A percentile compares a stretch with the other conserved stretches of the same genome.
These are phyloP conservation scores for Petrocephalus schoutedeni DNA, from an alignment of 2,797 vertebrate species.

Conservation along the genomic window DNA sequence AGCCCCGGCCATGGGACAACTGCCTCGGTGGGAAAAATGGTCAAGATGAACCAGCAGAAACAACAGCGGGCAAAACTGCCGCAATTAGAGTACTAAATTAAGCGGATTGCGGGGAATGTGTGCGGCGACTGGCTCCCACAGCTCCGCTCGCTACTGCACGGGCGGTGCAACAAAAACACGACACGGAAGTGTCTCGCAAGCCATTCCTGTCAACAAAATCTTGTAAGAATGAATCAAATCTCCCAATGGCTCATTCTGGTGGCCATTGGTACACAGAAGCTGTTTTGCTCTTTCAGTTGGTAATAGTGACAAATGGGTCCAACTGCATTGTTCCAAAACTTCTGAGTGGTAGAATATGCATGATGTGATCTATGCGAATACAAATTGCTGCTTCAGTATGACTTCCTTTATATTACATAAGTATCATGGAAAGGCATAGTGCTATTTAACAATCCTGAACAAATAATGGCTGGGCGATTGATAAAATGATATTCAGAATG, in stretches of 20 bases:
- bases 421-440: background rate
- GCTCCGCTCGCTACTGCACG: constrained; percentile 9
- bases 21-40: constrained; percentile 33
- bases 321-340: background rate
- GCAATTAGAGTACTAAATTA: constrained; percentile 47
- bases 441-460: background rate
- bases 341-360: background rate
- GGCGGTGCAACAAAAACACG: background rate
- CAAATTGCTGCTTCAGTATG: background rate
- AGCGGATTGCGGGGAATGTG: constrained; percentile 24
- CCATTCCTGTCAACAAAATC: background rate
- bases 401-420: background rate
- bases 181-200: background rate
- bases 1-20: constrained; percentile 35
- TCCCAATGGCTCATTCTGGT: constrained; percentile 32
- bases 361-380: background rate
- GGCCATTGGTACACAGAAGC: constrained; percentile 37
- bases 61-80: constrained; percentile 36
- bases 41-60: constrained; percentile 32
- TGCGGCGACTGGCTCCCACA: constrained; percentile 27
- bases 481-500: background rate
- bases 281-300: background rate
- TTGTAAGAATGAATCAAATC: background rate
- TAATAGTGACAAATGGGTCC: constrained; percentile 1
- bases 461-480: background rate